Evolutionary conservation across 2,113 vertebrate species (phyloP).

Genomic region (Pseudopodoces humilis): DNA sequence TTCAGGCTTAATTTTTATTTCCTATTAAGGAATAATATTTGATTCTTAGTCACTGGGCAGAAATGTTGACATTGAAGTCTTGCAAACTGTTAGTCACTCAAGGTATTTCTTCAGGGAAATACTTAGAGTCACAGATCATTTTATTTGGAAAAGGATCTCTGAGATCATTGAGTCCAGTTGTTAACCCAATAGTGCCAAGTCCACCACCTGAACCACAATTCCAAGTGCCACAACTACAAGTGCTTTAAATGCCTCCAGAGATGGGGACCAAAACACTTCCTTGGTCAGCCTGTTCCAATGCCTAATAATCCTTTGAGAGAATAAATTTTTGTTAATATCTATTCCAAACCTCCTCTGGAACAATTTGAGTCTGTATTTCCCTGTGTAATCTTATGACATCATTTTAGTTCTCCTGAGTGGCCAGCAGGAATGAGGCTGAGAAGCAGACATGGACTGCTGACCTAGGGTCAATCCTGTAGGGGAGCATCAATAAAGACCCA

Average conservation of each 20-base stretch:
- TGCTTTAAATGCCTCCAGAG: not conserved
- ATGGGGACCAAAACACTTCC: not conserved
- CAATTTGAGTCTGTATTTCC: not conserved
- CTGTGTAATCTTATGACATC: not conserved
- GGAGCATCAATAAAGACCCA: not conserved
- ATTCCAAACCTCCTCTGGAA: not conserved
- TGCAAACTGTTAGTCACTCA: not conserved
- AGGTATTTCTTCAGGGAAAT: not conserved
- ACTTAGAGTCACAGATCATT: not conserved
- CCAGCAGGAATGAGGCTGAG: not conserved
- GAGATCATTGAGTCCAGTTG: not conserved
- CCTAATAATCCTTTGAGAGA: not conserved
- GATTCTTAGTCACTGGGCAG: not conserved
- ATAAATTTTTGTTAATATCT: not conserved
- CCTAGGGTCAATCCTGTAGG: not conserved
- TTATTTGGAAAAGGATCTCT: not conserved
- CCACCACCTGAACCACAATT: not conserved
- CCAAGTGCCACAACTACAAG: not conserved
- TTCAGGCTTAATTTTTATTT: not conserved
- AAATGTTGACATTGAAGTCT: not conserved
- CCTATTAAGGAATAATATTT: not conserved
- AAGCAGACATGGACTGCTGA: not conserved
- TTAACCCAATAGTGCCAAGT: not conserved
- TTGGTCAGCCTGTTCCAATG: not conserved
- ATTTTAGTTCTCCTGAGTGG: not conserved